These are phyloP conservation scores for Cardinalis cardinalis DNA, from an alignment of 2,113 vertebrate species.

Conservation along the genomic window DNA sequence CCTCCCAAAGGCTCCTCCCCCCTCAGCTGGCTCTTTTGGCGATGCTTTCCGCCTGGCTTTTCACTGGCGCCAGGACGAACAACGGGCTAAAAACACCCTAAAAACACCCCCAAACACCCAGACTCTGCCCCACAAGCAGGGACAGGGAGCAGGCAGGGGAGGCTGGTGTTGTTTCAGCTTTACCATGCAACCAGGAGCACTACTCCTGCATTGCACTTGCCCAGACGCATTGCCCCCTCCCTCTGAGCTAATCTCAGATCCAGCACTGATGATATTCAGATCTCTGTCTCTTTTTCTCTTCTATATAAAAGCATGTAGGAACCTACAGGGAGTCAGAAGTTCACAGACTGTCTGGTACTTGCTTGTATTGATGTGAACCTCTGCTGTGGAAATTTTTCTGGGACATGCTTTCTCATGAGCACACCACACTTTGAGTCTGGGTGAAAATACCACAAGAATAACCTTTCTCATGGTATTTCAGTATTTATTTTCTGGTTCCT, in stretches of 20 bases:
- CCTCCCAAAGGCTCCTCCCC: background rate
- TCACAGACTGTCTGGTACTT: conserved; percentile 23
- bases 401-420: conserved; percentile 58
- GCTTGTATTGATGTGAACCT: conserved; percentile 39
- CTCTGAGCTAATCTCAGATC: background rate
- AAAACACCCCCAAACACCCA: background rate
- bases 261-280: background rate
- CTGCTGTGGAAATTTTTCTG: conserved; percentile 55
- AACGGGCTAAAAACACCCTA: background rate
- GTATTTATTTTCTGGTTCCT: conserved; percentile 67
- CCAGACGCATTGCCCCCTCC: background rate
- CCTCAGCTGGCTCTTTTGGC: background rate
- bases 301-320: background rate
- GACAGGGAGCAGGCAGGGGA: background rate
- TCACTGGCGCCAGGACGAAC: accelerated
- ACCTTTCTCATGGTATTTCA: conserved; percentile 68
- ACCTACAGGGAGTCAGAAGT: conserved; percentile 47
- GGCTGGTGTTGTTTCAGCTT: background rate
- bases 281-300: background rate
- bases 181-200: background rate
- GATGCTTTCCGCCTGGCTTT: background rate
- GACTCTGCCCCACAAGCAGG: background rate
- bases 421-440: conserved; percentile 40
- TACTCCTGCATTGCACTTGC: background rate
- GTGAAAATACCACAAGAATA: conserved; percentile 67